A percentile compares a stretch with the other conserved stretches of the same genome.
These are phyloP conservation scores for Solen grandis DNA, from an alignment of 1,140 invertebrate genomes.

Conservation along the genomic window DNA sequence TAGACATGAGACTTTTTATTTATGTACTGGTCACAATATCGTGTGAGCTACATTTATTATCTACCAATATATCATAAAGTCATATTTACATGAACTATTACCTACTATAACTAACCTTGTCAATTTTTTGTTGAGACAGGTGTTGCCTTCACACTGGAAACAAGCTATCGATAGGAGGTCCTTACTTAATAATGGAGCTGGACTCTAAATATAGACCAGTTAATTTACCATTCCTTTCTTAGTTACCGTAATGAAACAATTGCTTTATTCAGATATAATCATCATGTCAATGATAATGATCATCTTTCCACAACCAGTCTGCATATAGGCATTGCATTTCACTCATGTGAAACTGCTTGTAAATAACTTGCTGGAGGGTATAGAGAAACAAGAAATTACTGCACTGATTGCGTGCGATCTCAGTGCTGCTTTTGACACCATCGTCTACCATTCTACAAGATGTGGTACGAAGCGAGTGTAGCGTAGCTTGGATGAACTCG, in stretches of 20 bases:
- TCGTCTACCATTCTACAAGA: neutral
- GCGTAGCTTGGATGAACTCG: neutral
- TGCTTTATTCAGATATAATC: slow-evolving; percentile 20
- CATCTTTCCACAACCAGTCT: slow-evolving; percentile 7
- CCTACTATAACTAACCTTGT: neutral
- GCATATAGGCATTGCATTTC: slow-evolving; percentile 16
- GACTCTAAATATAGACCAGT: slow-evolving; percentile 26
- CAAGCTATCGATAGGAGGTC: slow-evolving; percentile 14
- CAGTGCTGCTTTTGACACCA: slow-evolving; percentile 1
- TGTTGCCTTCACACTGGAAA: slow-evolving; percentile 8
- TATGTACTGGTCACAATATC: neutral
- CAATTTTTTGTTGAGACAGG: neutral
- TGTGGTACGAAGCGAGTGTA: neutral
- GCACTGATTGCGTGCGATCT: neutral
- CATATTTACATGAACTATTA: no score
- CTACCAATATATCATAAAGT: neutral
- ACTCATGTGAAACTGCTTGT: slow-evolving; percentile 31
- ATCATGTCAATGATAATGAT: slow-evolving; percentile 21
- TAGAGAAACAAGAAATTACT: slow-evolving; percentile 15
- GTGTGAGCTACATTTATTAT: neutral
- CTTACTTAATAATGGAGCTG: neutral
- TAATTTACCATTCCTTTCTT: slow-evolving; percentile 18
- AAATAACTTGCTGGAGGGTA: slow-evolving; percentile 17
- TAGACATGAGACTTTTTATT: no score
- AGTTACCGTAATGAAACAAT: slow-evolving; percentile 36